These are phyloP conservation scores for Bombus waltoni DNA, from an alignment of 1,140 invertebrate genomes.

Conservation along the genomic window DNA sequence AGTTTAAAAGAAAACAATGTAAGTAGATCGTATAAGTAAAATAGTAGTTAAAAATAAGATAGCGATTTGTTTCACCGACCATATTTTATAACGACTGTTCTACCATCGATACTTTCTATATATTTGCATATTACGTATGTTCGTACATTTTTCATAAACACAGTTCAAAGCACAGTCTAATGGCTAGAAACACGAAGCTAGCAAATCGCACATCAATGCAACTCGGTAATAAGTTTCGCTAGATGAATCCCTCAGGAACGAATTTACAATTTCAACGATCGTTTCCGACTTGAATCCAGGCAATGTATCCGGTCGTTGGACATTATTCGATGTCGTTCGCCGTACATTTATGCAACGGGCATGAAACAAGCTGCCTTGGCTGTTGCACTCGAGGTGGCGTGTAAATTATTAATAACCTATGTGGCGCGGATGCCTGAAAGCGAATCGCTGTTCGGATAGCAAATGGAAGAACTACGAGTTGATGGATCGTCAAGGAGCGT, in stretches of 20 bases:
- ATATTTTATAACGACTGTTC: too few relatives aligned
- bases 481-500: constrained; percentile 56
- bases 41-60: too few relatives aligned
- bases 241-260: neutral
- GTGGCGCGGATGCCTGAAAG: constrained; percentile 26
- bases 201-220: too few relatives aligned
- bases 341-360: constrained; percentile 10
- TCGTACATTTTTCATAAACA: too few relatives aligned
- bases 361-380: neutral
- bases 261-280: constrained; percentile 21
- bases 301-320: constrained; percentile 26
- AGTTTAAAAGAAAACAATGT: too few relatives aligned
- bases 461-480: constrained; percentile 51
- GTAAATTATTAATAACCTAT: constrained; percentile 63
- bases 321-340: constrained; percentile 39
- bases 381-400: neutral
- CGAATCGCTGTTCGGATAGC: constrained; percentile 58
- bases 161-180: too few relatives aligned
- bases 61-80: too few relatives aligned
- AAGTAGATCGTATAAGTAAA: too few relatives aligned
- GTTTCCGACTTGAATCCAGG: neutral
- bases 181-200: too few relatives aligned
- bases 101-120: too few relatives aligned
- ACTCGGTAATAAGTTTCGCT: too few relatives aligned
- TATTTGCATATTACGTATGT: too few relatives aligned